Evolutionary conservation across 2,888 invertebrate genomes (phyloP).

Genomic region (Vandiemenella viatica): DNA sequence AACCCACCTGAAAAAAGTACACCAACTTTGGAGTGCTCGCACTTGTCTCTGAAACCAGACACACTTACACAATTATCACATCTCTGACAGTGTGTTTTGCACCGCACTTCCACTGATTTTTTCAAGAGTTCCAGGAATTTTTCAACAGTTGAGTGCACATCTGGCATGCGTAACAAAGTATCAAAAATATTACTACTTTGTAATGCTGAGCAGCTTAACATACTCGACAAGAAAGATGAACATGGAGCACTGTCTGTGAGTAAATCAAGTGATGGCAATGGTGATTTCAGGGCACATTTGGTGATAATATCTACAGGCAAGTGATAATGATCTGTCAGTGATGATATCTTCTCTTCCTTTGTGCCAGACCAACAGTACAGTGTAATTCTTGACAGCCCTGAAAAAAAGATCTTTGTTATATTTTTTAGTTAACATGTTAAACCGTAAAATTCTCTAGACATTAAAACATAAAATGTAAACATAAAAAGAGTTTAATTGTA

Average conservation of each 20-base stretch:
- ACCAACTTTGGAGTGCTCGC: conserved; percentile 52
- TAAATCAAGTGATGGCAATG: no score
- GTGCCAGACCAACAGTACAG: conserved; percentile 12
- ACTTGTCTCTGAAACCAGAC: conserved; percentile 20
- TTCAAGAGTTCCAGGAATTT: conserved; percentile 3
- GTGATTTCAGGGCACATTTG: no score
- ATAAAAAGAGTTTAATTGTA: no score
- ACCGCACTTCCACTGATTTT: conserved; percentile 41
- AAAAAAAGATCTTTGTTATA: background rate
- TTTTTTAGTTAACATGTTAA: no score
- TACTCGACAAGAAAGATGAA: no score
- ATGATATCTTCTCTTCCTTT: conserved; percentile 1
- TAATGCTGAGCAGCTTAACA: no score
- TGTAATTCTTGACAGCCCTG: conserved; percentile 2
- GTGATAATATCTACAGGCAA: no score
- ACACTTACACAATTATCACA: conserved; percentile 30
- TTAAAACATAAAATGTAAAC: no score
- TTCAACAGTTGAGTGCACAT: background rate
- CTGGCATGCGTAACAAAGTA: background rate
- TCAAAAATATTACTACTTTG: background rate
- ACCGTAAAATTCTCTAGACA: no score
- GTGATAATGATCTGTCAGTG: no score
- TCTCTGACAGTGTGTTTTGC: conserved; percentile 42
- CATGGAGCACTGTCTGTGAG: no score
- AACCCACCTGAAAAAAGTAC: conserved; percentile 82